Conservation (phyloP, 2,888 invertebrate species). For the Chrysina gloriosa region DNA sequence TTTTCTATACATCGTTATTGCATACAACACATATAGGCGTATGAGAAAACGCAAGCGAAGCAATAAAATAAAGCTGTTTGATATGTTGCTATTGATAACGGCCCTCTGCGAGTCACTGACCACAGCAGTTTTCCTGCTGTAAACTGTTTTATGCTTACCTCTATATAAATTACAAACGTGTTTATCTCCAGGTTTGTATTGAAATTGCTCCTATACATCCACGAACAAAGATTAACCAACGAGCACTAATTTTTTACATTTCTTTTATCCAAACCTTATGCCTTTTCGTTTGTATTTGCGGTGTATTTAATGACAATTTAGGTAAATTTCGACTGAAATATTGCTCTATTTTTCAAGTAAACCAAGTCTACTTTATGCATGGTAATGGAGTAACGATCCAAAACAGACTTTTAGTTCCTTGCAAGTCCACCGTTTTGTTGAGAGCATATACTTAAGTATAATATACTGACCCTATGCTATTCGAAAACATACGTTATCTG, state of each 20-base stretch:
- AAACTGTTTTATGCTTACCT: slow-evolving; percentile 24
- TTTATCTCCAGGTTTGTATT: slow-evolving; percentile 19
- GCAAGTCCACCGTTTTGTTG: too few species aligned
- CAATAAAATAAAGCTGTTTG: slow-evolving; percentile 33
- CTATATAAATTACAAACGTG: slow-evolving; percentile 17
- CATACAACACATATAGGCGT: slow-evolving; percentile 2
- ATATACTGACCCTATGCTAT: too few species aligned
- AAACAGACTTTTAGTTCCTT: too few species aligned
- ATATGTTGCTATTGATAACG: slow-evolving; percentile 14
- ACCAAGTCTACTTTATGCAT: too few species aligned
- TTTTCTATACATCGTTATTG: not conserved
- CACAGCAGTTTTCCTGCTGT: slow-evolving; percentile 15
- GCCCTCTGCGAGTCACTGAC: not conserved
- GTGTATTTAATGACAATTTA: too few species aligned
- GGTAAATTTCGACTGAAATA: too few species aligned
- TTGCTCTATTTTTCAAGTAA: too few species aligned
- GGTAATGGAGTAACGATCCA: too few species aligned
- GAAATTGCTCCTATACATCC: slow-evolving; percentile 12
- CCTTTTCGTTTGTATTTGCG: too few species aligned
- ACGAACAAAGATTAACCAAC: slow-evolving; percentile 25
- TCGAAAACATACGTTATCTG: too few species aligned
- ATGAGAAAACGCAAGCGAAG: slow-evolving; percentile 21
- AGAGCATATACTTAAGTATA: too few species aligned
- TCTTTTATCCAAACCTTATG: not conserved
- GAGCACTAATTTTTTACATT: not conserved